A percentile compares a stretch with the other conserved stretches of the same genome.
Conservation (phyloP, 2,888 invertebrate species). For the Timema cristinae region DNA sequence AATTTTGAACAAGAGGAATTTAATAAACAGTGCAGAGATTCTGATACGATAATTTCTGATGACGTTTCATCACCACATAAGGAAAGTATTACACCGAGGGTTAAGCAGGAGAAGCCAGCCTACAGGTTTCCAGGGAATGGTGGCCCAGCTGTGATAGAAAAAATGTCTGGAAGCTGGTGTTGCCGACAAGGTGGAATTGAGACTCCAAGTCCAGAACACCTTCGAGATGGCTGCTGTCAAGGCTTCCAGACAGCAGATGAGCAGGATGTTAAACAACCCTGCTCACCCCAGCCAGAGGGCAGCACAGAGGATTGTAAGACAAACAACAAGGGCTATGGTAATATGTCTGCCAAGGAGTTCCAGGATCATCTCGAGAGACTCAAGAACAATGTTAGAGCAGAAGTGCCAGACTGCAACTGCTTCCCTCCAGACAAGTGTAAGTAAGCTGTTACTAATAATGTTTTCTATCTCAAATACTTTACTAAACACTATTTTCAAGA, state of each 20-base stretch:
- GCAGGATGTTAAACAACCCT: conserved; percentile 42
- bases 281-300: conserved; percentile 46
- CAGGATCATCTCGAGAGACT: conserved; percentile 57
- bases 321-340: conserved; percentile 33
- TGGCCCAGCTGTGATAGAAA: conserved; percentile 59
- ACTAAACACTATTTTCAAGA: no score
- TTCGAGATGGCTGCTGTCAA: conserved; percentile 67
- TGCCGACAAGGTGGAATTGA: conserved; percentile 70
- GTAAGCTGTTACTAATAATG: conserved; percentile 34
- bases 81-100: no score
- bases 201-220: conserved; percentile 67
- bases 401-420: conserved; percentile 87
- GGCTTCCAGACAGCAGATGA: conserved; percentile 61
- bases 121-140: conserved; percentile 57
- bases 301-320: conserved; percentile 43
- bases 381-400: conserved; percentile 68
- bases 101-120: conserved; percentile 45
- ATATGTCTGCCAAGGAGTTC: conserved; percentile 49
- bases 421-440: conserved; percentile 75
- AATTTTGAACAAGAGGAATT: no score
- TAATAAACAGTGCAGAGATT: no score
- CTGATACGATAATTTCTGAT: no score
- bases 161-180: conserved; percentile 65
- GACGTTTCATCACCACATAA: no score
- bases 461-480: background rate